These are phyloP conservation scores for Ectemnius lituratus DNA, from an alignment of 2,888 invertebrate species.

Conservation along the genomic window DNA sequence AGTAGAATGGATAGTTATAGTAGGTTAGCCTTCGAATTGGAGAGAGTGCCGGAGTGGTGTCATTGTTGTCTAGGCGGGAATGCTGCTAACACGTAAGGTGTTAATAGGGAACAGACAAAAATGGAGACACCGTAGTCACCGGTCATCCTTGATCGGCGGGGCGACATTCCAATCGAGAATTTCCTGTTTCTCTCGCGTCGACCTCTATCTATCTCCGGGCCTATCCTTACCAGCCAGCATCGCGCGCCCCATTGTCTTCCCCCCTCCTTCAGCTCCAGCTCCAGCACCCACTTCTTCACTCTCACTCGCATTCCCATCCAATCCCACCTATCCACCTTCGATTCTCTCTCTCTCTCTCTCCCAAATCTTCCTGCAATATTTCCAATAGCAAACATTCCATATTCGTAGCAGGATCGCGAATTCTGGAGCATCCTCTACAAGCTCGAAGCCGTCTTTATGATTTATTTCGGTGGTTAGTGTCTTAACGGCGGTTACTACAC, in stretches of 20 bases:
- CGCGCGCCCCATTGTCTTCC: background rate
- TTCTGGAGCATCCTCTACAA: no score
- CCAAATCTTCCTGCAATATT: no score
- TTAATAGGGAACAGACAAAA: constrained; percentile 29
- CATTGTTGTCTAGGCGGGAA: background rate
- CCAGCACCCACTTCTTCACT: background rate
- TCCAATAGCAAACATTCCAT: no score
- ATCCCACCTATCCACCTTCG: no score
- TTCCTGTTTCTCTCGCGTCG: constrained; percentile 56
- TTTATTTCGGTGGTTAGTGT: no score
- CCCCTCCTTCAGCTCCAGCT: background rate
- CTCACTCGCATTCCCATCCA: background rate
- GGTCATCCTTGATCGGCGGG: constrained; percentile 62
- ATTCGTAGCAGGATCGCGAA: no score
- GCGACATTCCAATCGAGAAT: constrained; percentile 57
- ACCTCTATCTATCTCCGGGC: constrained; percentile 16
- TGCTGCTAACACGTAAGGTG: constrained; percentile 10
- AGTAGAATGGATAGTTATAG: background rate
- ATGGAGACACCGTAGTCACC: constrained; percentile 37
- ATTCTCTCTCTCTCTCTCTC: no score
- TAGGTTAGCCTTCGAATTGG: constrained; percentile 19
- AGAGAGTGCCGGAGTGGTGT: no score
- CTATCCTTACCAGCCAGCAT: no score
- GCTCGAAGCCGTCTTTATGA: no score
- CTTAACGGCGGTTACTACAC: no score